Percentiles rank a stretch among this genome's conserved stretches.
phyloP scores from a whole-genome alignment of 2,797 vertebrate genomes.

The Denticeps clupeoides region DNA sequence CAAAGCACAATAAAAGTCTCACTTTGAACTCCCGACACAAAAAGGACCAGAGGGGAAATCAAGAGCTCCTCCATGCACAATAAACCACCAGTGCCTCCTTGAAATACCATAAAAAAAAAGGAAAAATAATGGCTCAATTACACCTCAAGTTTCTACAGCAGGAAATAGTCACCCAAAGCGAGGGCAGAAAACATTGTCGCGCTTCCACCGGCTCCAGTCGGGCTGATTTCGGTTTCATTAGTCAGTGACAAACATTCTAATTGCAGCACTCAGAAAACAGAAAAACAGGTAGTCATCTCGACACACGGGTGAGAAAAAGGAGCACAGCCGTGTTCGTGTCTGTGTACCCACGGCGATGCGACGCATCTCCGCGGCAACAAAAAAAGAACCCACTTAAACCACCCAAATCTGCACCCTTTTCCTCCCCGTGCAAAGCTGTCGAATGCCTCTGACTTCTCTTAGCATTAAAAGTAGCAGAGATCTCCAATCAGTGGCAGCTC shows the following conservation, averaged over 20 bases:
- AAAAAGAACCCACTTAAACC: too few species aligned
- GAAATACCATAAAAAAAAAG: conserved; percentile 16
- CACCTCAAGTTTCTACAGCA: conserved; percentile 14
- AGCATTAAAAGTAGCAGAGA: too few species aligned
- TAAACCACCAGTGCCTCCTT: conserved; percentile 11
- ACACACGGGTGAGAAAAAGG: too few species aligned
- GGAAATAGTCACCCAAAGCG: conserved; percentile 11
- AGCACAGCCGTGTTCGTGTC: too few species aligned
- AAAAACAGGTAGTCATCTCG: too few species aligned
- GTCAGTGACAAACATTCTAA: conserved; percentile 14
- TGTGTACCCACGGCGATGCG: too few species aligned
- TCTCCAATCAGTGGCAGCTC: too few species aligned
- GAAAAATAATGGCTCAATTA: conserved; percentile 25
- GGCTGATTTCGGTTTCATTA: conserved; percentile 16
- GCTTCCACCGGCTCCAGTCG: conserved; percentile 2
- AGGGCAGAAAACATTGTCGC: too few species aligned
- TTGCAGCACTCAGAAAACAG: conserved; percentile 8
- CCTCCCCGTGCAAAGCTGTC: too few species aligned
- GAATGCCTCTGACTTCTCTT: too few species aligned
- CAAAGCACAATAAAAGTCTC: conserved; percentile 24
- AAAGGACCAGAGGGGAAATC: conserved; percentile 19
- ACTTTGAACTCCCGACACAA: conserved; percentile 12
- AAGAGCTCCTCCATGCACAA: conserved; percentile 19
- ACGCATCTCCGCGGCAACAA: too few species aligned
- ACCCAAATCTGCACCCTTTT: too few species aligned